Evolutionary conservation across 2,113 vertebrate genomes (phyloP), one percentile per base, ranked within the genome.

Genomic region (Ptilorrhoa leucosticta): DNA sequence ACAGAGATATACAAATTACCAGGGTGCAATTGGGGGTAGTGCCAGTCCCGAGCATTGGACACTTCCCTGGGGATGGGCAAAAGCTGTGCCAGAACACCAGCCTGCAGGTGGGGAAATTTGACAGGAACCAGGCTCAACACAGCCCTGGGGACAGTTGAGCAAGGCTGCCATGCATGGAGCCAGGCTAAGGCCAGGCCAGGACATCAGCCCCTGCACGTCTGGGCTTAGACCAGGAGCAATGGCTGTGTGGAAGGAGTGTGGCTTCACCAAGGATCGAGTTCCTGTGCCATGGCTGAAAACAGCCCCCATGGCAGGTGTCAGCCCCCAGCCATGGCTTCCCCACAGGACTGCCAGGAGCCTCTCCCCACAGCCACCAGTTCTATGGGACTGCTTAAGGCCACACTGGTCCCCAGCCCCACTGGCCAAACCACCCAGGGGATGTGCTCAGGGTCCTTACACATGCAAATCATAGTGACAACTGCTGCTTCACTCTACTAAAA

Each of bases 41-140:
- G 17, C 42, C 45, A 35, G 24, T 12, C 30, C 27, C 0, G 1
- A 24, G 37, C 44, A 58, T 3, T 27, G 11, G 14, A 7, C 9
- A 16, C 11, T 19, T 48, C 21, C 9, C 39, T 35, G 69, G 15
- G n/a, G 10, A 27, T 1, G 3, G 37, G 40, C 7, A 45, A 65
- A 73, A 47, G 31, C 40, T 61, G 9, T 54, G 21, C 18, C 35
- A n/a, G 17, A 63, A 10, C 18, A 73, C 14, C 51, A 64, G 30
- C 24, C 56, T 12, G 14, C 27, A 30, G 16, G 11, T 30, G 16
- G 4, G 10, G 14, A 14, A 53, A 47, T 21, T 0, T 51, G 54
- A 15, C 27, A 20, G n/a, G 10, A 88, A 11, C 21, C 14, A 70
- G 13, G 17, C 33, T 64, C 33, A 63, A 9, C 28, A 71, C 17